Evolutionary conservation across 2,113 vertebrate genomes (phyloP).

Genomic region (Trinectes maculatus): DNA sequence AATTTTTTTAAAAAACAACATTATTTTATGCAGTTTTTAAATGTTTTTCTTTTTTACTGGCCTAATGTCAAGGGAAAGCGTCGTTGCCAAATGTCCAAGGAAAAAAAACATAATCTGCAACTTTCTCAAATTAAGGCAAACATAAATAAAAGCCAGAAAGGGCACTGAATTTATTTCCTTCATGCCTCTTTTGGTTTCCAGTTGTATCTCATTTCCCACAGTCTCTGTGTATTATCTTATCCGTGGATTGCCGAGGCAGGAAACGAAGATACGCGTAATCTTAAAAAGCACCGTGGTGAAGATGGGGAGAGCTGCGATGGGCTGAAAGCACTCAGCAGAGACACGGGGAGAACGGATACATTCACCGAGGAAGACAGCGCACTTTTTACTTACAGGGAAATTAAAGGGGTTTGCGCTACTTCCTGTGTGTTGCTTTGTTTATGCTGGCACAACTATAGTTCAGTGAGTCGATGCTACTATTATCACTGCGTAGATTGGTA

Average conservation of each 20-base stretch:
- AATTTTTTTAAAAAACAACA: background rate
- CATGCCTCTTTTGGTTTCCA: background rate
- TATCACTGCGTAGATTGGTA: too few species aligned
- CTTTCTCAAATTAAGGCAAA: slow-evolving; percentile 9
- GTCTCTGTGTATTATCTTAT: slow-evolving; percentile 57
- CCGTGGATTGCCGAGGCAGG: slow-evolving; percentile 53
- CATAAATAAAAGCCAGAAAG: slow-evolving; percentile 1
- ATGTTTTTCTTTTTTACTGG: background rate
- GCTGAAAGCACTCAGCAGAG: background rate
- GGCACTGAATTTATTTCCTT: slow-evolving; percentile 1
- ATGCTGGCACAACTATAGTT: too few species aligned
- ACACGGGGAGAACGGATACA: background rate
- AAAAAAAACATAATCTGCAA: background rate
- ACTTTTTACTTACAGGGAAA: background rate
- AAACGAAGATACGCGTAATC: slow-evolving; percentile 68
- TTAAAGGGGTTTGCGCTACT: background rate
- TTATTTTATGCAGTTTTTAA: background rate
- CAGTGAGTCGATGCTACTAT: too few species aligned
- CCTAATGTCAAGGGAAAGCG: slow-evolving; percentile 12
- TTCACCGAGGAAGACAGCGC: background rate
- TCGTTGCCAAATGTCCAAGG: background rate
- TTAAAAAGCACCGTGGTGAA: slow-evolving; percentile 48
- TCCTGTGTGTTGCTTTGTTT: background rate
- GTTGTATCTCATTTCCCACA: slow-evolving; percentile 53
- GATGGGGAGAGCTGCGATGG: slow-evolving; percentile 39